phyloP scores from a whole-genome alignment of 2,113 vertebrate species.

The Xiphorhynchus elegans region DNA sequence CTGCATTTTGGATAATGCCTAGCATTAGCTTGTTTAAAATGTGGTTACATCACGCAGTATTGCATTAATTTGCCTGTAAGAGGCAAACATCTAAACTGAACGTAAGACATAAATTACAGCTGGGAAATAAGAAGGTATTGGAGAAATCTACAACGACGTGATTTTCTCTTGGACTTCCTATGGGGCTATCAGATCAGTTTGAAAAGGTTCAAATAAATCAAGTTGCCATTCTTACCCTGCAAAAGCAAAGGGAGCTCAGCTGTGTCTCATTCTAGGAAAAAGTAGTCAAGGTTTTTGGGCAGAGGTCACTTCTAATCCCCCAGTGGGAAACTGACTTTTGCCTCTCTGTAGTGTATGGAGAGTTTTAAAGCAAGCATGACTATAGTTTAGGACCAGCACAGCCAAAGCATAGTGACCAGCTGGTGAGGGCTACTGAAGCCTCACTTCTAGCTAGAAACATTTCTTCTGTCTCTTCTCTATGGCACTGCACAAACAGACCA shows the following conservation, averaged over 20 bases:
- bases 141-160: neutral
- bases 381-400: conserved; percentile 32
- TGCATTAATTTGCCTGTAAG: neutral
- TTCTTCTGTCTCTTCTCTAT: neutral
- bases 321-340: neutral
- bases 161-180: neutral
- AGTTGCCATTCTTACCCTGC: neutral
- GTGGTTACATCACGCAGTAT: neutral
- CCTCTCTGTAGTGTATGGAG: neutral
- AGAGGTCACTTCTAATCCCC: neutral
- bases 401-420: neutral
- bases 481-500: neutral
- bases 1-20: neutral
- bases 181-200: neutral
- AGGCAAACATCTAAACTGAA: neutral
- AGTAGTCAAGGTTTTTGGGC: neutral
- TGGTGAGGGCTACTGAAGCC: conserved; percentile 4
- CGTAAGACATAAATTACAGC: rapidly evolving
- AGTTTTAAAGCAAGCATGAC: neutral
- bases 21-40: neutral
- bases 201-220: neutral
- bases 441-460: neutral
- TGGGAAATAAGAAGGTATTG: neutral
- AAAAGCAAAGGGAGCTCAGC: neutral
- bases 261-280: neutral